Conservation (phyloP, 2,888 invertebrate genomes). For the Drosophila longiperda region DNA sequence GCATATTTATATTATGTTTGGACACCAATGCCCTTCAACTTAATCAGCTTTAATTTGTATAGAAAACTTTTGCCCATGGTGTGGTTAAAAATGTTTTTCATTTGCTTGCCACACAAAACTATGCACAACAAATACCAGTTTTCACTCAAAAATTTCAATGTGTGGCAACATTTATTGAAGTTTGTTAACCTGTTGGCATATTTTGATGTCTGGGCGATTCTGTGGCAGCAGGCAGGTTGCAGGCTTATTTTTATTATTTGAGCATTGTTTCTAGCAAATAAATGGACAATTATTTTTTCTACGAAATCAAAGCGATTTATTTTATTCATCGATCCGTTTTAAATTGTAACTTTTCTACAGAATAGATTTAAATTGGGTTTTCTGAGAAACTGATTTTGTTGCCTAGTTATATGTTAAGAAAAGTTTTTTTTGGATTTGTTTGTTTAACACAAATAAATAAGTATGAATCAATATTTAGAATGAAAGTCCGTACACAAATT, state of each 20-base stretch:
- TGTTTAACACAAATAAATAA: background rate
- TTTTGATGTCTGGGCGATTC: background rate
- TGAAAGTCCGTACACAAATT: background rate
- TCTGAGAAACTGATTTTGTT: background rate
- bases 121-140: constrained; percentile 4
- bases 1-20: background rate
- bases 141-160: constrained; percentile 7
- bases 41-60: background rate
- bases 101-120: background rate
- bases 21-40: constrained; percentile 12
- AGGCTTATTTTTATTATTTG: background rate
- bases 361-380: background rate
- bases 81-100: background rate
- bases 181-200: constrained; percentile 10
- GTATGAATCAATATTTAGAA: background rate
- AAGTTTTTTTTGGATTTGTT: background rate
- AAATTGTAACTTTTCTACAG: background rate
- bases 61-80: background rate
- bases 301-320: background rate
- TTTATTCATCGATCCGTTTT: background rate
- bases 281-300: background rate
- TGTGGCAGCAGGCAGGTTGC: background rate
- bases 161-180: constrained; percentile 13
- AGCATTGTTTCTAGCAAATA: background rate
- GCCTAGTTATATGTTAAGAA: background rate